Evolutionary conservation across 2,888 invertebrate genomes (phyloP).

Genomic region (Itoplectis maculator): DNA sequence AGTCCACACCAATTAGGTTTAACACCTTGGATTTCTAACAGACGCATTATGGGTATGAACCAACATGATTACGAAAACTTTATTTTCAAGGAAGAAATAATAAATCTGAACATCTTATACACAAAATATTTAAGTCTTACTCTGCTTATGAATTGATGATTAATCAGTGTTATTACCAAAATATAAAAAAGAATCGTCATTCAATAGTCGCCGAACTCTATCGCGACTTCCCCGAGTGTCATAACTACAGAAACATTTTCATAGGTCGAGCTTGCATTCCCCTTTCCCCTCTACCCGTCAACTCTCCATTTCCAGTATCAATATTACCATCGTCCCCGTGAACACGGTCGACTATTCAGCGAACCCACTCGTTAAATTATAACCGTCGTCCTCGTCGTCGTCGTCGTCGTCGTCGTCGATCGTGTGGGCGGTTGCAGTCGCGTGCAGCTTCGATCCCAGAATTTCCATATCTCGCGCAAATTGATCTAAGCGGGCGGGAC

Average conservation of each 20-base stretch:
- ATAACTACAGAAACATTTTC: slow-evolving; percentile 1
- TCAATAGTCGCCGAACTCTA: too few relatives aligned
- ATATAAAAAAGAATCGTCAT: too few relatives aligned
- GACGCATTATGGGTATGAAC: too few relatives aligned
- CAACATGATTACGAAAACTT: too few relatives aligned
- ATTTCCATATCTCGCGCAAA: slow-evolving; percentile 68
- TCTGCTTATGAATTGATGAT: too few relatives aligned
- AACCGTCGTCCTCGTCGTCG: neutral
- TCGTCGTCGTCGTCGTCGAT: slow-evolving; percentile 15
- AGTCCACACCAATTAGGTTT: too few relatives aligned
- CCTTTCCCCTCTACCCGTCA: neutral
- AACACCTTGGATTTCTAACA: too few relatives aligned
- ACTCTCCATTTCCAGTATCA: slow-evolving; percentile 5
- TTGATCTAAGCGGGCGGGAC: slow-evolving; percentile 54
- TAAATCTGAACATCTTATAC: too few relatives aligned
- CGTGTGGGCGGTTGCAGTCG: slow-evolving; percentile 34
- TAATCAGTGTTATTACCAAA: too few relatives aligned
- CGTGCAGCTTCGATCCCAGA: slow-evolving; percentile 56
- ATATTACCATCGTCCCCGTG: slow-evolving; percentile 11
- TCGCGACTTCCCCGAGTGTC: too few relatives aligned
- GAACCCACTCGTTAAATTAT: slow-evolving; percentile 39
- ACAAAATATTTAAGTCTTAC: too few relatives aligned
- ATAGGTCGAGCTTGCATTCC: neutral
- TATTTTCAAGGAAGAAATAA: too few relatives aligned
- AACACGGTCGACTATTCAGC: slow-evolving; percentile 27